These are phyloP conservation scores for Pseudomyrmex dendroicus DNA, from an alignment of 1,140 invertebrate genomes.

Conservation along the genomic window DNA sequence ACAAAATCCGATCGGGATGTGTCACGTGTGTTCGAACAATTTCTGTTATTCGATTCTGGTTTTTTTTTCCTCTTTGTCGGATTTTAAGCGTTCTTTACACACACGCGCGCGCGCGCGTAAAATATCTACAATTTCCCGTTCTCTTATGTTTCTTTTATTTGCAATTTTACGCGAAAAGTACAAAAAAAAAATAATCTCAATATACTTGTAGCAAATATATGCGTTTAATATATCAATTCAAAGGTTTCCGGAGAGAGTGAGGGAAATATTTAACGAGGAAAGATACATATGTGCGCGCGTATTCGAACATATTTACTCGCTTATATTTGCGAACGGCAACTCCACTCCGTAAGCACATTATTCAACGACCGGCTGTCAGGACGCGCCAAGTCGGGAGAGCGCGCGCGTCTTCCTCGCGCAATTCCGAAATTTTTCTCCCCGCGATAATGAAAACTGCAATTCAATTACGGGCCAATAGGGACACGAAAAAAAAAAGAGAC, in stretches of 20 bases:
- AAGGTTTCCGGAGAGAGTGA: no score
- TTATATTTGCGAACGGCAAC: neutral
- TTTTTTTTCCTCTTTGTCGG: neutral
- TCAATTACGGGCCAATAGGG: conserved; percentile 47
- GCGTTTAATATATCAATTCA: no score
- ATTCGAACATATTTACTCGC: no score
- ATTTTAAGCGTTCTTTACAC: neutral
- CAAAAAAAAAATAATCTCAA: neutral
- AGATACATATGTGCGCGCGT: neutral
- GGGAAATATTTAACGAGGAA: no score
- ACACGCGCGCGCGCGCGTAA: neutral
- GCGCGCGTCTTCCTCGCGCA: conserved; percentile 34
- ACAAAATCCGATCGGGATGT: conserved; percentile 34
- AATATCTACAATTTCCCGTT: no score
- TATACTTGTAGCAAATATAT: no score
- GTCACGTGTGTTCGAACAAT: neutral
- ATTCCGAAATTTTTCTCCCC: conserved; percentile 19
- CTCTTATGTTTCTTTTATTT: no score
- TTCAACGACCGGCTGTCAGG: conserved; percentile 36
- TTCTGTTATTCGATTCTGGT: neutral
- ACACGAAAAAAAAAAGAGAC: neutral
- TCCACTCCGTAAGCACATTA: conserved; percentile 7
- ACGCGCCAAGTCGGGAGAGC: conserved; percentile 23
- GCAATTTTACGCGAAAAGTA: no score
- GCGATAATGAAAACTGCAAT: conserved; percentile 54